Evolutionary conservation across 1,140 invertebrate genomes (phyloP).

Genomic region (Diachasma alloeum): DNA sequence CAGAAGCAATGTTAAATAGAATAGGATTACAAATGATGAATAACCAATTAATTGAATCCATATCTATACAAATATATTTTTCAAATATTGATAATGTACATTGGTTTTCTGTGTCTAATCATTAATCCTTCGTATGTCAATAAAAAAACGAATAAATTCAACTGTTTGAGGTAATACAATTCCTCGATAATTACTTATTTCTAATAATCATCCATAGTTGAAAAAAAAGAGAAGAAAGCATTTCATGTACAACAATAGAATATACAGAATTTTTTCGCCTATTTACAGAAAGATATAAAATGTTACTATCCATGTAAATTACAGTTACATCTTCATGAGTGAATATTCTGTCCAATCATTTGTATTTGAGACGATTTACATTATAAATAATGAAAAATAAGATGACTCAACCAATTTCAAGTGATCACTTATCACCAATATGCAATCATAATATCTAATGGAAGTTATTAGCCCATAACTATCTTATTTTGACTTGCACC

Average conservation of each 20-base stretch:
- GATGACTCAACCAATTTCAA: neutral
- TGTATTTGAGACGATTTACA: conserved; percentile 11
- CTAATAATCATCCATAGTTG: neutral
- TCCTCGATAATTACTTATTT: neutral
- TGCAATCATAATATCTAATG: neutral
- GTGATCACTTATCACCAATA: neutral
- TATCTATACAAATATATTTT: conserved; percentile 36
- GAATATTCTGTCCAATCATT: conserved; percentile 9
- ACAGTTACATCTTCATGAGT: neutral
- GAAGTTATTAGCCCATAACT: neutral
- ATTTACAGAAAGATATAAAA: neutral
- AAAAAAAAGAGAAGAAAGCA: neutral
- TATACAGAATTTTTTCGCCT: neutral
- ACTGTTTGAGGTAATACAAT: neutral
- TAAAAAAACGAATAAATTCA: neutral
- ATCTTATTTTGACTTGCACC: neutral
- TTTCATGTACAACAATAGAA: neutral
- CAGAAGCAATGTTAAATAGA: neutral
- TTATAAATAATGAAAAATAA: conserved; percentile 6
- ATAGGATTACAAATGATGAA: neutral
- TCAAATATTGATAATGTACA: conserved; percentile 27
- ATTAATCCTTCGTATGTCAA: neutral
- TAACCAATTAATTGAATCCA: neutral
- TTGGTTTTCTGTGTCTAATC: conserved; percentile 18
- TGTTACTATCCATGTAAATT: neutral